Percentiles rank a stretch among this genome's conserved stretches.
phyloP scores from a whole-genome alignment of 2,113 vertebrate genomes.

The Brachyhypopomus occidentalis region DNA sequence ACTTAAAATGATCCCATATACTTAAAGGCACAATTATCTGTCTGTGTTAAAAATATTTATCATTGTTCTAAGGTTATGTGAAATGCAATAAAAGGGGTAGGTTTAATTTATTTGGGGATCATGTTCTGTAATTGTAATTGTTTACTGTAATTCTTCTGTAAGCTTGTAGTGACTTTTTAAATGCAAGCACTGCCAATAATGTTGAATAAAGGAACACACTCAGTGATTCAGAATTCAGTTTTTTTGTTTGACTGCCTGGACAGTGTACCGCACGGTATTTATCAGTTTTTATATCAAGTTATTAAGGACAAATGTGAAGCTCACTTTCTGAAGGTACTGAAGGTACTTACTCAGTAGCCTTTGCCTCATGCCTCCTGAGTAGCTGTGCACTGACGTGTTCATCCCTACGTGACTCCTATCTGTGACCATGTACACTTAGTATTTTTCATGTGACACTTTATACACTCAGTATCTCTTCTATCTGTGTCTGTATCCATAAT shows the following conservation, averaged over 20 bases:
- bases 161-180: not conserved
- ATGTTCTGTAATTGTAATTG: conserved; percentile 5
- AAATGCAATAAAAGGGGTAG: not conserved
- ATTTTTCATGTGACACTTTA: too few relatives aligned
- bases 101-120: not conserved
- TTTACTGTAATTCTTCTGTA: not conserved
- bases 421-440: too few relatives aligned
- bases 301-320: not conserved
- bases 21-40: not conserved
- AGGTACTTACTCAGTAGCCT: too few relatives aligned
- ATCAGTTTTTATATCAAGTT: not conserved
- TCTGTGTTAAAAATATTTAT: not conserved
- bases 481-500: too few relatives aligned
- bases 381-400: too few relatives aligned
- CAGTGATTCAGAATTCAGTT: not conserved
- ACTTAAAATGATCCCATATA: not conserved
- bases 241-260: not conserved
- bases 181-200: not conserved
- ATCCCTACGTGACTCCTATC: too few relatives aligned
- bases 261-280: not conserved
- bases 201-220: not conserved
- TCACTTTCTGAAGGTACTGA: too few relatives aligned
- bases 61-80: not conserved
- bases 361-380: too few relatives aligned
- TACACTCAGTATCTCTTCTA: too few relatives aligned